Evolutionary conservation across 1,140 invertebrate species (phyloP), one percentile per base, ranked within the genome.

Genomic region (Lethocerus indicus): DNA sequence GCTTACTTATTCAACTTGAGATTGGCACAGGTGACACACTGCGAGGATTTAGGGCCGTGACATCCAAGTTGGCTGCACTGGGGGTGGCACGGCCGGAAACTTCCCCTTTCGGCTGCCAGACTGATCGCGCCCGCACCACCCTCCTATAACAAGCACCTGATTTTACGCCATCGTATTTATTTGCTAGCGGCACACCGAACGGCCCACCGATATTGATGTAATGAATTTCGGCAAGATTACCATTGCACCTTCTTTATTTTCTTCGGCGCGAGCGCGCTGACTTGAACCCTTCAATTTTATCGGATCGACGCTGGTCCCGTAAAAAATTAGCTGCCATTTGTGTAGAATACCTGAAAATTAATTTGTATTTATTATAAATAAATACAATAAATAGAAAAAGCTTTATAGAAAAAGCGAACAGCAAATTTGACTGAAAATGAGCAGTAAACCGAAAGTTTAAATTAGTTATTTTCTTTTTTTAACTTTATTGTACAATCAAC

Each of bases 291-390:
- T 64, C 21, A 86, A 67, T 53, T 80, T 71, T 53, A 88, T 76
- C 0, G 87, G 87, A 62, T 89, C 83, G 4, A 76, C 73, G 26
- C 82, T 71, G 0, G 89, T 93, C 16, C 90, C 90, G 59, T 93
- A 92, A 61, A 93, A 85, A 58, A 93, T 87, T 37, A 95, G 66
- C 64, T 91, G 87, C 87, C 87, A 92, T 65, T 90, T 89, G 57
- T 86, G 84, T 32, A 94, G 61, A 45, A 88, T 80, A 28, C 75
- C 75, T 75, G 62, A 9, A 58, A 59, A 46, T 54, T 13, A 21
- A 3, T 13, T 45, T 12, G 46, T 18, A 27, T 25, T 29, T 29
- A 29, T 37, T n/a, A 37, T 2, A 24, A 40, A 16, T 25, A 41
- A 54, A 24, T 20, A 23, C 14, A 24, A 36, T 26, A 16, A 50